These are phyloP conservation scores for Aurelia aurita complex sp. Pacific DNA, from an alignment of 30 jellyfish, hydroid and myxozoan genomes.

Conservation along the genomic window DNA sequence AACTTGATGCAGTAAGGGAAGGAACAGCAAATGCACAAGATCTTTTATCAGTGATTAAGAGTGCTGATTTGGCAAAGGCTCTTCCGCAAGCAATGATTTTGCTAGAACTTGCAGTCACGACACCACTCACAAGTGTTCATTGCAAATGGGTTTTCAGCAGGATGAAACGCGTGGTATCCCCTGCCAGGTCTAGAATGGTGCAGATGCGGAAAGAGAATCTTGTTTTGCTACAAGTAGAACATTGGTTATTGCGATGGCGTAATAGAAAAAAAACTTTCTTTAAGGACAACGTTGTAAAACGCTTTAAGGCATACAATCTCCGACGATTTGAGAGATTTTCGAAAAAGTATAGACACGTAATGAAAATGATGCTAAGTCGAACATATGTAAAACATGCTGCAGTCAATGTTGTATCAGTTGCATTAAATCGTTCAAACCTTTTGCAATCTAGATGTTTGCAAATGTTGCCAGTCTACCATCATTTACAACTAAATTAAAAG, in stretches of 20 bases:
- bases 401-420: too few relatives aligned
- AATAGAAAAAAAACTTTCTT: too few relatives aligned
- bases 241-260: too few relatives aligned
- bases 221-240: too few relatives aligned
- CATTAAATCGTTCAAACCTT: too few relatives aligned
- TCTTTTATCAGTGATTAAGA: constrained; percentile 18
- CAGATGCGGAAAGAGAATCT: background rate
- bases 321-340: constrained; percentile 42
- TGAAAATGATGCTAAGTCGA: too few relatives aligned
- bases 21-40: constrained; percentile 35
- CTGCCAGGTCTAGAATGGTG: background rate
- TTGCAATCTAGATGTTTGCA: too few relatives aligned
- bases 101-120: constrained; percentile 5
- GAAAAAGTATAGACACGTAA: background rate
- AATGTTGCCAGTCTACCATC: too few relatives aligned
- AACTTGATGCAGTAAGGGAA: constrained; percentile 17
- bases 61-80: constrained; percentile 13
- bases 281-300: too few relatives aligned
- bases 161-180: background rate
- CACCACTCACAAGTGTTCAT: constrained; percentile 30
- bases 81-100: constrained; percentile 9
- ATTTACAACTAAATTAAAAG: too few relatives aligned
- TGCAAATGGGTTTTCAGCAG: constrained; percentile 13
- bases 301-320: constrained; percentile 2
- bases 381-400: too few relatives aligned